Percentiles rank a stretch among this genome's conserved stretches.
These are phyloP conservation scores for Drusus annulatus DNA, from an alignment of 1,140 invertebrate genomes.

Conservation along the genomic window DNA sequence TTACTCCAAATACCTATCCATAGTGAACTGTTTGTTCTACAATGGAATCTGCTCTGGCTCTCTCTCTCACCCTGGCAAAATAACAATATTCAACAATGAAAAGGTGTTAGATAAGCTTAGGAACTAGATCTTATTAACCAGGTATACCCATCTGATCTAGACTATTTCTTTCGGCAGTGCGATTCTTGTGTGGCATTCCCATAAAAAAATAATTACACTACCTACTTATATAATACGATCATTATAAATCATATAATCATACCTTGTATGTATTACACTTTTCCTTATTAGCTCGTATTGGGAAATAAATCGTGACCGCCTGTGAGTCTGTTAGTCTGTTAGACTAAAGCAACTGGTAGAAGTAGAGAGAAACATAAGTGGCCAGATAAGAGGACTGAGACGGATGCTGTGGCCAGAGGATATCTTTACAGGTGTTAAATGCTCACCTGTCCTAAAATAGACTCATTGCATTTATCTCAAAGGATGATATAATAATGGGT, in stretches of 20 bases:
- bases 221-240: not conserved
- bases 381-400: not conserved
- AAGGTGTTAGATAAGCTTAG: too few species aligned
- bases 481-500: not conserved
- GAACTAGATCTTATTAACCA: too few species aligned
- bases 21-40: too few species aligned
- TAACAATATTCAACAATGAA: too few species aligned
- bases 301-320: constrained; percentile 17
- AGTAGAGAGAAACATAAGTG: not conserved
- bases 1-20: too few species aligned
- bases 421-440: constrained; percentile 33
- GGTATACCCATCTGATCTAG: not conserved
- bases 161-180: not conserved
- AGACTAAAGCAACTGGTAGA: not conserved
- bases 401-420: not conserved
- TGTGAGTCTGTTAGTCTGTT: not conserved
- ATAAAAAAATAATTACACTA: not conserved
- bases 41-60: too few species aligned
- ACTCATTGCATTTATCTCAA: constrained; percentile 21
- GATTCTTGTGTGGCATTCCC: not conserved
- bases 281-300: not conserved
- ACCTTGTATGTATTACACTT: not conserved
- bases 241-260: too few species aligned
- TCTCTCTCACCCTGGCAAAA: too few species aligned
- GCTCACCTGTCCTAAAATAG: not conserved